Evolutionary conservation across 2,888 invertebrate genomes (phyloP).

Genomic region (Masnerella sp.): DNA sequence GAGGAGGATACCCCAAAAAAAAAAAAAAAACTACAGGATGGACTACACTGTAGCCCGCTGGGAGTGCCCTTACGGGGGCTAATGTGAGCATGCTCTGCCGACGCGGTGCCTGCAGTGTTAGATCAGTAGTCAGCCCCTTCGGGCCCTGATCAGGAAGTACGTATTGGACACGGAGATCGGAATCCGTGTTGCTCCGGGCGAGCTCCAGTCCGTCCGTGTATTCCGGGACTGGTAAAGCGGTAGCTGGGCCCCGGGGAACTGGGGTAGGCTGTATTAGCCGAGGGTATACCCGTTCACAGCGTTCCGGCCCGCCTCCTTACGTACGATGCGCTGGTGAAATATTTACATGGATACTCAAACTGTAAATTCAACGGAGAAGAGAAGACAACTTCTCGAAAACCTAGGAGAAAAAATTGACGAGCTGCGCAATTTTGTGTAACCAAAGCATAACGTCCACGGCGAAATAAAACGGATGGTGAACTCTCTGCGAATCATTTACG

Average conservation of each 20-base stretch:
- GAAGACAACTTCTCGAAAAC: not conserved
- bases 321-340: slow-evolving; percentile 39
- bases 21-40: slow-evolving; percentile 2
- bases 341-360: not conserved
- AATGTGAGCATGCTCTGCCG: slow-evolving; percentile 33
- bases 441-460: slow-evolving; percentile 11
- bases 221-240: slow-evolving; percentile 32
- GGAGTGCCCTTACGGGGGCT: slow-evolving; percentile 8
- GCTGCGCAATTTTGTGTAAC: slow-evolving; percentile 6
- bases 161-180: slow-evolving; percentile 20
- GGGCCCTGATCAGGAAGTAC: slow-evolving; percentile 30
- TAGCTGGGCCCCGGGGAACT: slow-evolving; percentile 38
- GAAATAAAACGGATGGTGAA: slow-evolving; percentile 18
- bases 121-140: slow-evolving; percentile 22
- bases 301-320: slow-evolving; percentile 31
- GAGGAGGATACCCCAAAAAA: not conserved
- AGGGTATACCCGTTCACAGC: no score
- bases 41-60: not conserved
- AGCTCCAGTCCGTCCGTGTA: slow-evolving; percentile 30
- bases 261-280: slow-evolving; percentile 15
- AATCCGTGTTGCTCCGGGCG: slow-evolving; percentile 20
- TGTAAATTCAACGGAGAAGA: not conserved
- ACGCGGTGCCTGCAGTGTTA: not conserved
- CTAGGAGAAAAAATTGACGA: slow-evolving; percentile 11
- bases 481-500: not conserved